Conservation (phyloP, 2,888 invertebrate genomes). For the Nephrotoma guestfalica region DNA sequence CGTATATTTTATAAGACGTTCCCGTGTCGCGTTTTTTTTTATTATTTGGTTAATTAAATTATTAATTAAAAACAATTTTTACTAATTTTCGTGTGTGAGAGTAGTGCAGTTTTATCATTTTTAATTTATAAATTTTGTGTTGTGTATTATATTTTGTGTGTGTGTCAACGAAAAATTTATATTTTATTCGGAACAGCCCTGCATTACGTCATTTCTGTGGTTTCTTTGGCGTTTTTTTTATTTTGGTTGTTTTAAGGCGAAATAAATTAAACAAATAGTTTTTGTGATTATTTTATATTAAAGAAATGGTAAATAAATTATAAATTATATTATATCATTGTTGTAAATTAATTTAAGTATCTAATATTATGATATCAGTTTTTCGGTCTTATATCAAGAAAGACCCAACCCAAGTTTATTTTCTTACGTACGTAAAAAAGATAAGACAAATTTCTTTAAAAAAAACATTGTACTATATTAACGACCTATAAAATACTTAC, state of each 20-base stretch:
- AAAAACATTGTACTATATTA: not conserved
- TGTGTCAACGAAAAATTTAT: not conserved
- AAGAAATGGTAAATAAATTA: not conserved
- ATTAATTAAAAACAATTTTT: not conserved
- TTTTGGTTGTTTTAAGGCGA: not conserved
- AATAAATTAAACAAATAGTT: not conserved
- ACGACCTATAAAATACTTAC: not conserved
- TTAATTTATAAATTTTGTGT: not conserved
- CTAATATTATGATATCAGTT: not conserved
- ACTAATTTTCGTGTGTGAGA: not conserved
- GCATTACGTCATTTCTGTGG: not conserved
- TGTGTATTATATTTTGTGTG: not conserved
- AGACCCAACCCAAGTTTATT: not conserved
- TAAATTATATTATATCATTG: not conserved
- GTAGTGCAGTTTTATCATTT: not conserved
- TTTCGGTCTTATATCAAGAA: not conserved
- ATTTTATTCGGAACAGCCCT: not conserved
- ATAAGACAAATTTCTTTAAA: not conserved
- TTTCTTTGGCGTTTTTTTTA: not conserved
- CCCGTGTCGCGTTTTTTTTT: not conserved
- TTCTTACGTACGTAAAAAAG: not conserved
- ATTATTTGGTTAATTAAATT: not conserved
- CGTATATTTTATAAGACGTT: not conserved
- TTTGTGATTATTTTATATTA: not conserved
- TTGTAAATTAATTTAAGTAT: not conserved